phyloP scores from a whole-genome alignment of 2,113 vertebrate species.

The Lepisosteus oculatus region DNA sequence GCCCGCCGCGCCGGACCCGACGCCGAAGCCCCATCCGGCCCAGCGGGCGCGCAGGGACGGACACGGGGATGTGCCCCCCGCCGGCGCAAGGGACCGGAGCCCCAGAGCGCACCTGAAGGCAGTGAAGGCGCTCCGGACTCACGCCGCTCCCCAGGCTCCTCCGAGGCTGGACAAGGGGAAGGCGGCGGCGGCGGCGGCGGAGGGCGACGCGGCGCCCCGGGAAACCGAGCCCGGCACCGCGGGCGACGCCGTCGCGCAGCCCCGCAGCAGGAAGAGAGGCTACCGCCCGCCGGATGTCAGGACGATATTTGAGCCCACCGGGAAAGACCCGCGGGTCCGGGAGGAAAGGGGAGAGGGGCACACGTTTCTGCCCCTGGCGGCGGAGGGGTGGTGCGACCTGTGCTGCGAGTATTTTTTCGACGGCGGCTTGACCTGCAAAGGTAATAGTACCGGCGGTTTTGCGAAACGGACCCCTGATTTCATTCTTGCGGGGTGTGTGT shows the following conservation, averaged over 20 bases:
- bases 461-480: too few relatives aligned
- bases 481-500: too few relatives aligned
- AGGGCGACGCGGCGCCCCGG: not conserved
- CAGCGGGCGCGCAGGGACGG: not conserved
- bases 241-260: constrained; percentile 32
- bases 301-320: constrained; percentile 59
- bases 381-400: constrained; percentile 61
- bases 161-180: constrained; percentile 64
- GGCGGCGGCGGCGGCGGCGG: not conserved
- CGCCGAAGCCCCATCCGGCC: not conserved
- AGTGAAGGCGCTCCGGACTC: constrained; percentile 35
- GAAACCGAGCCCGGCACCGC: not conserved
- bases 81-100: constrained; percentile 41
- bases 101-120: constrained; percentile 42
- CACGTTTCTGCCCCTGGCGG: constrained; percentile 39
- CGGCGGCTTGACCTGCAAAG: constrained; percentile 54
- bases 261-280: constrained; percentile 46
- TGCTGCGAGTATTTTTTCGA: constrained; percentile 59
- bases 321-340: constrained; percentile 58
- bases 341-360: constrained; percentile 66
- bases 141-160: constrained; percentile 51
- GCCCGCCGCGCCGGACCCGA: constrained; percentile 21
- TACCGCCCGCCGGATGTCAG: constrained; percentile 67
- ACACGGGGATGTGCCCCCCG: constrained; percentile 34
- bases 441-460: constrained; percentile 39